Percentiles rank a stretch among this genome's conserved stretches.
phyloP scores from a whole-genome alignment of 2,113 vertebrate genomes.

The Glareola pratincola region DNA sequence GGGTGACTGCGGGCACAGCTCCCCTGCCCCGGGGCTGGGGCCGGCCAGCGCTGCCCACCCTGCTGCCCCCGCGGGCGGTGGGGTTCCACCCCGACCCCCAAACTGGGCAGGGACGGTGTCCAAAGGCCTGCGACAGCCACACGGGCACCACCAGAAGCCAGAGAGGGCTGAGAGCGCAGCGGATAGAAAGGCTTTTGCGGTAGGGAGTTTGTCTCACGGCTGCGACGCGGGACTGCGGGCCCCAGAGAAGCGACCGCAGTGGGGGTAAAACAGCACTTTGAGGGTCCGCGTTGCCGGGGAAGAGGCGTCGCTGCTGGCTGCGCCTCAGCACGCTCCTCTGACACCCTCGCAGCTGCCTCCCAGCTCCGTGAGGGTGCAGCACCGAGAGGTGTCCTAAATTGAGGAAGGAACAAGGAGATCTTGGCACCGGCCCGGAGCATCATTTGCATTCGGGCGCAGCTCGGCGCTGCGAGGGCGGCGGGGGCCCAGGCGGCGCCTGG shows the following conservation, averaged over 20 bases:
- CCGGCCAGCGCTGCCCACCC: too few relatives aligned
- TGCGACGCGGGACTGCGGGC: accelerated
- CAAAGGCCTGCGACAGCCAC: accelerated
- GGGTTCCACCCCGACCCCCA: neutral
- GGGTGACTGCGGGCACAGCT: neutral
- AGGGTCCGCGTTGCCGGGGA: neutral
- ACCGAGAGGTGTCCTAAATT: slow-evolving; percentile 7
- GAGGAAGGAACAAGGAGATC: slow-evolving; percentile 38
- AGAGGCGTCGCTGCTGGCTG: neutral
- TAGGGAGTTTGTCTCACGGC: neutral
- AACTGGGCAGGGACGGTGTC: accelerated
- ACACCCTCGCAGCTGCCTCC: neutral
- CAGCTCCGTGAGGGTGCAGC: neutral
- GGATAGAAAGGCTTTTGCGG: neutral
- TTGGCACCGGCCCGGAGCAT: neutral
- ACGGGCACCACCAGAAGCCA: neutral
- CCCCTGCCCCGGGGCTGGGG: neutral
- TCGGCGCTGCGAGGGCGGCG: neutral
- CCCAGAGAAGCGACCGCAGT: neutral
- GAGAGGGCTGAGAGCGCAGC: neutral
- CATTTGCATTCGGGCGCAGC: slow-evolving; percentile 6
- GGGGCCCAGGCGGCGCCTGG: neutral
- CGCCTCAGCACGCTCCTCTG: neutral
- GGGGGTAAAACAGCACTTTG: neutral
- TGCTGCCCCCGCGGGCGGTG: accelerated